Evolutionary conservation across 2,113 vertebrate genomes (phyloP).

Genomic region (Varanus salvator): DNA sequence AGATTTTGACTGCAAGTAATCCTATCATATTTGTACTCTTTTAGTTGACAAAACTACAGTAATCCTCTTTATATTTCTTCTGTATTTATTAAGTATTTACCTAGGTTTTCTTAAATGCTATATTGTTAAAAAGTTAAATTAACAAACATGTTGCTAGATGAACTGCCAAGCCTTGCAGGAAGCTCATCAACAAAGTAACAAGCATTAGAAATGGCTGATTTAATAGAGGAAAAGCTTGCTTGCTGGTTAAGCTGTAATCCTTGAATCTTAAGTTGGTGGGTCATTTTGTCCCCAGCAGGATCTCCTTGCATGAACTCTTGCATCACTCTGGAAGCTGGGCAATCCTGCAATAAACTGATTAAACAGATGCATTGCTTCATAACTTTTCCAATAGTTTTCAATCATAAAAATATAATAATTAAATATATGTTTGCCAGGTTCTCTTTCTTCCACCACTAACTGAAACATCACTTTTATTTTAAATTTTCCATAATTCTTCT

Average conservation of each 20-base stretch:
- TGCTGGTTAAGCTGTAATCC: constrained; percentile 65
- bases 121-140: constrained; percentile 59
- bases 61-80: constrained; percentile 7
- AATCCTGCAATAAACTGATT: constrained; percentile 55
- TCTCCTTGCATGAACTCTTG: constrained; percentile 61
- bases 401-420: constrained; percentile 36
- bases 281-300: constrained; percentile 75
- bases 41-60: constrained; percentile 20
- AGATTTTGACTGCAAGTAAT: constrained; percentile 24
- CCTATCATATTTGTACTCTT: background rate
- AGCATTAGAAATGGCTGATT: constrained; percentile 47
- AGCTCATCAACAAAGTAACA: constrained; percentile 65
- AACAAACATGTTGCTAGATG: constrained; percentile 63
- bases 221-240: constrained; percentile 68
- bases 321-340: constrained; percentile 58
- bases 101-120: constrained; percentile 48
- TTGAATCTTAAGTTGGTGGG: constrained; percentile 63
- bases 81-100: constrained; percentile 20
- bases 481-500: constrained; percentile 11
- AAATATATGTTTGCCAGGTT: constrained; percentile 36
- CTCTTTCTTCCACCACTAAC: constrained; percentile 42
- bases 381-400: constrained; percentile 25
- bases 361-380: constrained; percentile 21
- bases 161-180: constrained; percentile 68
- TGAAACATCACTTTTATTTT: constrained; percentile 11